These are phyloP conservation scores for Xiphophorus birchmanni DNA, from an alignment of 2,797 vertebrate genomes.

Conservation along the genomic window DNA sequence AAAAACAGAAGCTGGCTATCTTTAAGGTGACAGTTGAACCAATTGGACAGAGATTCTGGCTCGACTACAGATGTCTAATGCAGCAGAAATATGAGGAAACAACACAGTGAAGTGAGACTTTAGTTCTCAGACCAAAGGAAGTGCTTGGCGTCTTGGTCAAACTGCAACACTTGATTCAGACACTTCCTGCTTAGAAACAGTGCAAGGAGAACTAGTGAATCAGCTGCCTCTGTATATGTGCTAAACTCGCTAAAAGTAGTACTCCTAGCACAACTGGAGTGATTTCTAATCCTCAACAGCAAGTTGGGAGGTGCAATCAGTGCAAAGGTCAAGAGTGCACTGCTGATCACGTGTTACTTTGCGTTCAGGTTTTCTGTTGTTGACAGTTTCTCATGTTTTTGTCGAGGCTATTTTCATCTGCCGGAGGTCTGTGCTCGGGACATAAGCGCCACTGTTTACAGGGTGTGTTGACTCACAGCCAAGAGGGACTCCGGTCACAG, in stretches of 20 bases:
- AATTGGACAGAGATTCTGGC: conserved; percentile 36
- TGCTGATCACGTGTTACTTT: conserved; percentile 56
- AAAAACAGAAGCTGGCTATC: conserved; percentile 55
- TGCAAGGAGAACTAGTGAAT: conserved; percentile 32
- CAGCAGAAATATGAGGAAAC: conserved; percentile 48
- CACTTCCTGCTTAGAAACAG: conserved; percentile 63
- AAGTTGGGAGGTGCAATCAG: conserved; percentile 30
- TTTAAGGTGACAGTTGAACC: conserved; percentile 35
- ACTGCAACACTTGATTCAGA: conserved; percentile 37
- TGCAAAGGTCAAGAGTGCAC: conserved; percentile 57
- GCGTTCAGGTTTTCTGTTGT: conserved; percentile 39
- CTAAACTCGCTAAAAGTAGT: neutral
- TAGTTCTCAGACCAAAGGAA: conserved; percentile 58
- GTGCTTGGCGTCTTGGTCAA: conserved; percentile 44
- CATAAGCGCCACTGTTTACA: conserved; percentile 75
- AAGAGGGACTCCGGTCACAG: conserved; percentile 55
- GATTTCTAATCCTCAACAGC: conserved; percentile 34
- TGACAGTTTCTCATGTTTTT: conserved; percentile 55
- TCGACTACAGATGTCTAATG: conserved; percentile 32
- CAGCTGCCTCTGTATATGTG: conserved; percentile 17
- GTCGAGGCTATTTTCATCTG: conserved; percentile 72
- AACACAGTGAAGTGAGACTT: conserved; percentile 32
- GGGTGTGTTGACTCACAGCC: conserved; percentile 66
- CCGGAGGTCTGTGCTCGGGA: conserved; percentile 55
- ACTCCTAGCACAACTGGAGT: neutral